These are phyloP conservation scores for Chloroceryle inda DNA, from an alignment of 2,797 vertebrate species.

Conservation along the genomic window DNA sequence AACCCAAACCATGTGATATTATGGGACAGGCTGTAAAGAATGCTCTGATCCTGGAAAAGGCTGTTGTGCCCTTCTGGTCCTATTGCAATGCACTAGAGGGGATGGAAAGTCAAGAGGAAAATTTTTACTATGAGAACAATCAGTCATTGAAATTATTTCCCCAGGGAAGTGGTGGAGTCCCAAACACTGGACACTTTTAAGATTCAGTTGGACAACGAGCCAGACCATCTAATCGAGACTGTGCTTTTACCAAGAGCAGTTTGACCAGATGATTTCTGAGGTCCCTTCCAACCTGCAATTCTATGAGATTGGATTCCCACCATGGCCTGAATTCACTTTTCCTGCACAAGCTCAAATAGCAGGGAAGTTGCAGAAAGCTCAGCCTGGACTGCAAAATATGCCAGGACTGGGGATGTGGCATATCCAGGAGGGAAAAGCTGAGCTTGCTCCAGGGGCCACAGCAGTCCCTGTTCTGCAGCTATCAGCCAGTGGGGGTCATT, in stretches of 20 bases:
- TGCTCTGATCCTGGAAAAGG: background rate
- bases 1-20: background rate
- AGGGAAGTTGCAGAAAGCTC: background rate
- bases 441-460: background rate
- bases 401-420: too few species aligned
- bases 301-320: background rate
- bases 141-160: background rate
- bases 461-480: background rate
- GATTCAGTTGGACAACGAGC: background rate
- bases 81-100: background rate
- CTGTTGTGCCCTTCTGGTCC: background rate
- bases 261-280: background rate
- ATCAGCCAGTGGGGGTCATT: too few species aligned
- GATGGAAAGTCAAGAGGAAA: background rate
- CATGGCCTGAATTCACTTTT: background rate
- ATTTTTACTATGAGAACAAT: background rate
- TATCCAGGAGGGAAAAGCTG: background rate
- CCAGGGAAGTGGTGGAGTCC: background rate
- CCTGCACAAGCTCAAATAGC: rapidly evolving
- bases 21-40: background rate
- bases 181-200: background rate
- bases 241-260: background rate
- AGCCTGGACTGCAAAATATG: background rate
- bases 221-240: background rate
- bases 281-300: background rate